Base-by-base conservation (phyloP, 2,888 invertebrate species). In the Aricia artaxerxes region DNA sequence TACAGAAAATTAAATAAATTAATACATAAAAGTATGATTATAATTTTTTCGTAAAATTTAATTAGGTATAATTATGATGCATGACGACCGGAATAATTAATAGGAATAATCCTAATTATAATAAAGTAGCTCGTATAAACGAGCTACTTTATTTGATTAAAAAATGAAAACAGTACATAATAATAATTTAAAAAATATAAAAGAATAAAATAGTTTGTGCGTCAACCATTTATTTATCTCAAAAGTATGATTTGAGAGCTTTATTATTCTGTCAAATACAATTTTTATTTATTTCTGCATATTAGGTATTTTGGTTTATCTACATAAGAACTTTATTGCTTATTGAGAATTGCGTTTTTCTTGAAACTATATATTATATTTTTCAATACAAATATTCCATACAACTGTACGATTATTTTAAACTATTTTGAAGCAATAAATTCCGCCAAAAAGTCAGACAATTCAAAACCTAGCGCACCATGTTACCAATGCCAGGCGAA, bases 1-100 rank as follows among this genome's bases (percentile, higher is more conserved):
- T 35, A 35, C 13, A 61, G 24, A 61, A 35, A 38, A 69, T 5
- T 5, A 4, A 31, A 31, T 1, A 35, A 35, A 9, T 5, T 38
- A 38, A 5, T 4, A 69, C 38, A 35, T 16, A 38, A 38, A 69
- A 69, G 16, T 0, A 38, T 69, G 16, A 38, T 4, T 69, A 38
- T 16, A 69, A 69, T 69, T 69, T 69, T 69, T 13, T 35, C 11
- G 69, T 35, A 69, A 49, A 73, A 73, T 73, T 38, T 49, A 57
- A 38, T 75, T 35, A 31, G 69, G 24, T 24, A 11, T 11, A 75
- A 31, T 49, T 31, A 49, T 75, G 16, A 75, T 24, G 49, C 75
- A 24, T 24, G 75, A 49, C 75, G 75, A 69, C 69, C 69, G 69
- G 69, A 13, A 69, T 69, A 69, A 69, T 69, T 69, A 61, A 61